Conservation (phyloP, 2,888 invertebrate species). For the Doris montereyensis region DNA sequence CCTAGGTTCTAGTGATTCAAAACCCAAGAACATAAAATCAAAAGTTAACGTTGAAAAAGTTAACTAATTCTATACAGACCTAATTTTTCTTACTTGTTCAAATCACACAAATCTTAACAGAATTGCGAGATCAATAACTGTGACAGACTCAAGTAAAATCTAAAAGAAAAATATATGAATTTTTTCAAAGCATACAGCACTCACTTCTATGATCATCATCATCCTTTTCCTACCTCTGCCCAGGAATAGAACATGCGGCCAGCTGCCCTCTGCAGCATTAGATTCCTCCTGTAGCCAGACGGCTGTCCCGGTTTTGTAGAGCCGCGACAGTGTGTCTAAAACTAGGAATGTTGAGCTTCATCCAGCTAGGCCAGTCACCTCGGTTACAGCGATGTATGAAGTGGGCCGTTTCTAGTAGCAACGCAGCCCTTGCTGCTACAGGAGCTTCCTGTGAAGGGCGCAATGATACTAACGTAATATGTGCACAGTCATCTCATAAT, state of each 20-base stretch:
- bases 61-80: background rate
- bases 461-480: no score
- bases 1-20: slow-evolving; percentile 77
- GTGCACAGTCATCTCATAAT: background rate
- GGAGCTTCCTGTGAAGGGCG: slow-evolving; percentile 89
- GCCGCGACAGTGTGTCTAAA: slow-evolving; percentile 74
- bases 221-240: slow-evolving; percentile 80
- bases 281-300: slow-evolving; percentile 76
- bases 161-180: no score
- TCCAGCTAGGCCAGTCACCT: slow-evolving; percentile 99
- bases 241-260: slow-evolving; percentile 98
- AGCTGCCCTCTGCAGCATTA: slow-evolving; percentile 87
- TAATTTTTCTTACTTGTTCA: background rate
- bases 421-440: slow-evolving; percentile 90
- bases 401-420: slow-evolving; percentile 94
- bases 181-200: no score
- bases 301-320: slow-evolving; percentile 74
- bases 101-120: no score
- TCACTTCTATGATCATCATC: background rate
- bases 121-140: no score
- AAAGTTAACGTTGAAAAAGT: background rate
- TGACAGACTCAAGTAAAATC: no score
- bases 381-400: slow-evolving; percentile 98
- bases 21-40: background rate
- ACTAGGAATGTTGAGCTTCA: slow-evolving; percentile 87